Conservation (phyloP, 2,113 vertebrate genomes). For the Dromaius novaehollandiae region DNA sequence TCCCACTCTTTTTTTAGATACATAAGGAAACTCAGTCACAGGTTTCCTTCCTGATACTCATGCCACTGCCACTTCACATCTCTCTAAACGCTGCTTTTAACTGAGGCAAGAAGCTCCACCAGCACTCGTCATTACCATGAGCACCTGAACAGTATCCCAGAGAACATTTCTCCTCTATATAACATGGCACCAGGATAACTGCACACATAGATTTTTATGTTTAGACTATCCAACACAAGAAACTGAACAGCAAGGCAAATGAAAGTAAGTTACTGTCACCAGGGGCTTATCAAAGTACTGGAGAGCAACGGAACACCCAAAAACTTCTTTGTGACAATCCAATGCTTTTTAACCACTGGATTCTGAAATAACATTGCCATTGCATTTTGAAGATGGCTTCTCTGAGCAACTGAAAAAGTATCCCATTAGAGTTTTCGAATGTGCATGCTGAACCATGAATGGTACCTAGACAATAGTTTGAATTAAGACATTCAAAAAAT, state of each 20-base stretch:
- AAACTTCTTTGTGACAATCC: background rate
- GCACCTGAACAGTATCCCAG: background rate
- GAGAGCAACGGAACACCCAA: background rate
- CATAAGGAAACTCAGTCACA: accelerated
- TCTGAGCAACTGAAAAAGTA: background rate
- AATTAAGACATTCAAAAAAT: background rate
- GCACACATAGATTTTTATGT: background rate
- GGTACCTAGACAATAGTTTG: background rate
- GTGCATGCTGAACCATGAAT: background rate
- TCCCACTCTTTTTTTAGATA: background rate
- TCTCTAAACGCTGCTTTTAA: background rate
- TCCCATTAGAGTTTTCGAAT: background rate
- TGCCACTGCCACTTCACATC: background rate
- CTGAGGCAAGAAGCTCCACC: background rate
- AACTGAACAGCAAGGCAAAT: background rate
- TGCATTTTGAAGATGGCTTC: background rate
- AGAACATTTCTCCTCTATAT: background rate
- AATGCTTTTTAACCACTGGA: background rate
- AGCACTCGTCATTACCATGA: background rate
- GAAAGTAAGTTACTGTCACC: background rate
- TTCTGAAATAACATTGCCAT: background rate
- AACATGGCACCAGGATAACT: background rate
- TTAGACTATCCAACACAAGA: background rate
- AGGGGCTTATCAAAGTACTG: background rate
- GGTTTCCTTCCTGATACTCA: background rate